Percentiles rank a stretch among this genome's conserved stretches.
These are phyloP conservation scores for Neolamprologus modestus DNA, from an alignment of 2,113 vertebrate genomes.

Conservation along the genomic window DNA sequence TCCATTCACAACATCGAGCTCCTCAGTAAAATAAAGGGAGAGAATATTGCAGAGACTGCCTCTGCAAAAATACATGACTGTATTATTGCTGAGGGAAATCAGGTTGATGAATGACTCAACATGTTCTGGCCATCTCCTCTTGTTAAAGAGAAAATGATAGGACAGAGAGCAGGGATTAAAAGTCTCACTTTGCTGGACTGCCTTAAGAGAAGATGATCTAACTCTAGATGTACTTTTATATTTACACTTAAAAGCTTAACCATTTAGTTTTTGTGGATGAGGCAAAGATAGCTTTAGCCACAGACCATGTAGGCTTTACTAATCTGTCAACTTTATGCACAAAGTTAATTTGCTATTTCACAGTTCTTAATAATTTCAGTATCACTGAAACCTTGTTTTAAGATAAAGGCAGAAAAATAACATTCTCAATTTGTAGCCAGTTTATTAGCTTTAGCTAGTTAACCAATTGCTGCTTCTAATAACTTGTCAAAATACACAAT, in stretches of 20 bases:
- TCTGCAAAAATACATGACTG: background rate
- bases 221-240: background rate
- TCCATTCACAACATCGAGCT: background rate
- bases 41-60: background rate
- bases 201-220: background rate
- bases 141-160: background rate
- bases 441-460: background rate
- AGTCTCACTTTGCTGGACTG: background rate
- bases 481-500: background rate
- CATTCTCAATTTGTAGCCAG: background rate
- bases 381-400: background rate
- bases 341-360: background rate
- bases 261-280: background rate
- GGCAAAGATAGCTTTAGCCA: background rate
- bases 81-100: background rate
- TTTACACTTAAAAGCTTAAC: background rate
- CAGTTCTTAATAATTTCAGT: background rate
- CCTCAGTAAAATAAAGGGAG: background rate
- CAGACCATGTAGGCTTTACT: background rate
- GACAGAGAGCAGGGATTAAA: background rate
- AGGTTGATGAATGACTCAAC: conserved; percentile 9
- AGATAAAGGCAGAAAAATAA: background rate
- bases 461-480: background rate
- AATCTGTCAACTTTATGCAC: background rate
- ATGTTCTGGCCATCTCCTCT: background rate